Evolutionary conservation across 1,140 invertebrate species (phyloP).

Genomic region (Chionoecetes opilio): DNA sequence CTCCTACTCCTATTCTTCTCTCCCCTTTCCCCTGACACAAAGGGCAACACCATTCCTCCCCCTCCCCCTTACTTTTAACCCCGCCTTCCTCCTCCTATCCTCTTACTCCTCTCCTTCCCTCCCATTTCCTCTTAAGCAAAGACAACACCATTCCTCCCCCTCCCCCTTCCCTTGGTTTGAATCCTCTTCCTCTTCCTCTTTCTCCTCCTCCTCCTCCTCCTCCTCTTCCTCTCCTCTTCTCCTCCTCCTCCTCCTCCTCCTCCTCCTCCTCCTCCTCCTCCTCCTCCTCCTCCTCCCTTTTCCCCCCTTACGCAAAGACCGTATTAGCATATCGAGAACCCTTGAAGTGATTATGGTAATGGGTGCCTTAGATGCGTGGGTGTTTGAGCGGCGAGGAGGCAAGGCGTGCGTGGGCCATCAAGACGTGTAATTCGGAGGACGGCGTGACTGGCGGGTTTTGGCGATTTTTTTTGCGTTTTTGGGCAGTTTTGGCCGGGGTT

Average conservation of each 20-base stretch:
- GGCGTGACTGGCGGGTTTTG: not conserved
- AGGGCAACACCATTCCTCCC: no score
- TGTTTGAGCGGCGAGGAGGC: not conserved
- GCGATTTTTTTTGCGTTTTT: no score
- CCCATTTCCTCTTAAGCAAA: no score
- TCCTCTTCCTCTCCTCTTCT: no score
- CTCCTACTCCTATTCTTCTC: not conserved
- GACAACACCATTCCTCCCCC: no score
- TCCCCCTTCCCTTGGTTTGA: no score
- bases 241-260: not conserved
- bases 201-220: not conserved
- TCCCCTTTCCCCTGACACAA: not conserved
- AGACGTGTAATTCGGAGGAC: not conserved
- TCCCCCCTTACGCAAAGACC: not conserved
- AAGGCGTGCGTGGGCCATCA: not conserved
- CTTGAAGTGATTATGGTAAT: constrained; percentile 13
- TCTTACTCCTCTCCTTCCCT: no score
- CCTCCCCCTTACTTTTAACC: no score
- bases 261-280: not conserved
- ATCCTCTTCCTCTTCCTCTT: not conserved
- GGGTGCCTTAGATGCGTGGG: not conserved
- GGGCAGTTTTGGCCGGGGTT: no score
- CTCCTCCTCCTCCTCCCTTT: not conserved
- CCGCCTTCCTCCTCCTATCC: no score
- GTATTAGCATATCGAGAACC: constrained; percentile 29